Evolutionary conservation across 2,888 invertebrate genomes (phyloP), one percentile per base, ranked within the genome.

Genomic region (Drosophila parthenogenetica): DNA sequence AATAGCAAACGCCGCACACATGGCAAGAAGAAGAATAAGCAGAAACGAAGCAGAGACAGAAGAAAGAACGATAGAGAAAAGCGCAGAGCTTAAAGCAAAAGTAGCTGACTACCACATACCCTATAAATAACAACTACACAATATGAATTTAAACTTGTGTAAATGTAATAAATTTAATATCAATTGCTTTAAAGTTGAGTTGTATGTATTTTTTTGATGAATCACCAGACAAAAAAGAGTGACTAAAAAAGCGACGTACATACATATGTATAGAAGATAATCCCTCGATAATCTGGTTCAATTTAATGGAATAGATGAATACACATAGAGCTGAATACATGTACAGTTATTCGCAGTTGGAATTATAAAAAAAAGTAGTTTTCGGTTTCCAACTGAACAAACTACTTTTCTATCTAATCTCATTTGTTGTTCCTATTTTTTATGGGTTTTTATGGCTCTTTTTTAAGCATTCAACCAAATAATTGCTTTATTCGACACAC

Each of bases 331-430:
- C 49, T 29, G 55, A 19, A 48, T 39, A 4, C 29, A 19, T 25
- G 40, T 22, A 51, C 37, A 37, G 39, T 19, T 13, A 37, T 14
- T 19, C 14, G 43, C 10, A 60, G 17, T 17, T 39, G 16, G 10
- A 17, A 35, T 22, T 35, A 59, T 19, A 50, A 32, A 59, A 50
- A 32, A 59, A 35, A 51, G 55, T 72, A 78, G 73, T 65, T 76
- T 76, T 55, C 35, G 51, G 73, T 78, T 77, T 79, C 80, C 75
- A 83, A 66, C 78, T 78, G 83, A 74, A 86, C 66, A 87, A 83
- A 83, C 83, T 87, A 84, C 86, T 82, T 62, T 37, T 64, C 78
- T 81, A 86, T 84, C 89, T 84, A 78, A 84, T 88, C 88, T 75
- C 68, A 68, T 63, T 73, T 68, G 32, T 17, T 63, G n/a, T 32